A percentile compares a stretch with the other conserved stretches of the same genome.
These are phyloP conservation scores for Triplophysa bombifrons DNA, from an alignment of 2,797 vertebrate genomes.

Conservation along the genomic window DNA sequence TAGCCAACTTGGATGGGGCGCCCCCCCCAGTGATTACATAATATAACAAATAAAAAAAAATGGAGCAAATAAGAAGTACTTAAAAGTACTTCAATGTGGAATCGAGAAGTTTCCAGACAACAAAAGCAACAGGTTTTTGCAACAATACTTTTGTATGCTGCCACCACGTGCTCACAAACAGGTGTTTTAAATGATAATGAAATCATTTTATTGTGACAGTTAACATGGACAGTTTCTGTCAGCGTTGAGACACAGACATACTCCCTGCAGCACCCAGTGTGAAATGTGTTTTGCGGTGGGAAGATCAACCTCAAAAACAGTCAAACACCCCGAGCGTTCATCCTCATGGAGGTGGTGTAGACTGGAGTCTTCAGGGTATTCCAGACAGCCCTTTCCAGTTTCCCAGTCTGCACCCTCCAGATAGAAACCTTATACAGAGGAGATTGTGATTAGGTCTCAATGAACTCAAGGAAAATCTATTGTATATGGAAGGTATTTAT, in stretches of 20 bases:
- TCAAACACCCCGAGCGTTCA: constrained; percentile 91
- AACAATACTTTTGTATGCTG: neutral
- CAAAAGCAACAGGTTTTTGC: neutral
- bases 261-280: constrained; percentile 92
- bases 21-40: neutral
- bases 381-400: constrained; percentile 77
- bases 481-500: neutral
- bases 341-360: constrained; percentile 74
- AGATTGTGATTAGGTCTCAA: neutral
- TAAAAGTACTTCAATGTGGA: too few relatives aligned
- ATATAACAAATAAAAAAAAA: neutral
- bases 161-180: neutral
- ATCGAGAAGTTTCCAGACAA: too few relatives aligned
- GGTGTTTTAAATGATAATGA: neutral
- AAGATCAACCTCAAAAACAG: constrained; percentile 92
- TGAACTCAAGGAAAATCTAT: neutral
- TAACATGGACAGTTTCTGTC: constrained; percentile 67
- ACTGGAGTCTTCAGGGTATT: constrained; percentile 91
- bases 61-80: too few relatives aligned
- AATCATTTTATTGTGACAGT: neutral
- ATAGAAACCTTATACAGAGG: constrained; percentile 84
- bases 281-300: constrained; percentile 85
- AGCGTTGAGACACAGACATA: constrained; percentile 88
- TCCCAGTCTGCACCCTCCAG: constrained; percentile 97
- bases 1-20: neutral